Conservation (phyloP, 2,797 vertebrate genomes). For the Melanotaenia pygmaea region DNA sequence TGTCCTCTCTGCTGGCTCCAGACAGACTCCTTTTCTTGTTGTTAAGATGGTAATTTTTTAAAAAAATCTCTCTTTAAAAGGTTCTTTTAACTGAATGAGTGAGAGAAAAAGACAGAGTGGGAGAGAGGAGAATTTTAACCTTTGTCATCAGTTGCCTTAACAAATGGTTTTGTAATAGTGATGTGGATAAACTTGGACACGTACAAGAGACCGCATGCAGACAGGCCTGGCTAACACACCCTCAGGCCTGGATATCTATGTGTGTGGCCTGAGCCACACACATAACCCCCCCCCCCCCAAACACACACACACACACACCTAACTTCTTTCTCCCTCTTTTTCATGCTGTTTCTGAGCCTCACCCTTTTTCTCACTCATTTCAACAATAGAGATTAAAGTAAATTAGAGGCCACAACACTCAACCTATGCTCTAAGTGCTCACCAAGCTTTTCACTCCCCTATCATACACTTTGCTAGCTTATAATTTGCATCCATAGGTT, state of each 20-base stretch:
- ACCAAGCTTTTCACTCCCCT: slow-evolving; percentile 12
- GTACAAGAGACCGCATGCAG: slow-evolving; percentile 66
- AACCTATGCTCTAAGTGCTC: slow-evolving; percentile 35
- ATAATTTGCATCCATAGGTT: slow-evolving; percentile 25
- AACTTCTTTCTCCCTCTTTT: slow-evolving; percentile 22
- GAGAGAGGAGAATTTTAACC: slow-evolving; percentile 35
- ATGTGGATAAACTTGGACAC: slow-evolving; percentile 73
- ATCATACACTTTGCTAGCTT: slow-evolving; percentile 30
- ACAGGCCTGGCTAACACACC: slow-evolving; percentile 71
- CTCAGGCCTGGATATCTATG: slow-evolving; percentile 68
- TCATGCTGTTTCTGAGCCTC: slow-evolving; percentile 26
- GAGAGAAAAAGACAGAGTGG: slow-evolving; percentile 14
- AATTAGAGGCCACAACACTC: slow-evolving; percentile 31
- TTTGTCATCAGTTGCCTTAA: slow-evolving; percentile 69
- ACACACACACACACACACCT: neutral
- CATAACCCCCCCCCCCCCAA: too few species aligned
- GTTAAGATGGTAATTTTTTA: slow-evolving; percentile 51
- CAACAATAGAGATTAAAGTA: slow-evolving; percentile 41
- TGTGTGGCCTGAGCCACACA: slow-evolving; percentile 72
- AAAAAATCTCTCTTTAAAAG: slow-evolving; percentile 37
- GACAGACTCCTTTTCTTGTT: slow-evolving; percentile 51
- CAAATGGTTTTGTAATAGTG: slow-evolving; percentile 69
- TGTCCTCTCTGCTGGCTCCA: slow-evolving; percentile 60
- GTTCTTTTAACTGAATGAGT: slow-evolving; percentile 33
- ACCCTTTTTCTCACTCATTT: slow-evolving; percentile 26